phyloP scores from a whole-genome alignment of 2,113 vertebrate genomes.

The Perognathus longimembris region DNA sequence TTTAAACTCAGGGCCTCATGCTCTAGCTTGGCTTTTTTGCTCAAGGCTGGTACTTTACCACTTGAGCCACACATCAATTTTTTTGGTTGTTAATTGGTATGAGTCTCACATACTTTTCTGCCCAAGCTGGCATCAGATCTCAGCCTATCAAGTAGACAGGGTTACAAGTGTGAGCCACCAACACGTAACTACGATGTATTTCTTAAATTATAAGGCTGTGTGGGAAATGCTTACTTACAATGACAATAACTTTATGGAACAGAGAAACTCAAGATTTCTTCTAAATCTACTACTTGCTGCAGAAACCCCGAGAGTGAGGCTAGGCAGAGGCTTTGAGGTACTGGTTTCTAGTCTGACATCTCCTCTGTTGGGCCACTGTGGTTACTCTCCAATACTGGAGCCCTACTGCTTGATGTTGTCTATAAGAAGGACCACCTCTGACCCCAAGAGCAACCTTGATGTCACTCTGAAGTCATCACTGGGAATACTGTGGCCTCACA shows the following conservation, averaged over 20 bases:
- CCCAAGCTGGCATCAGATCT: too few relatives aligned
- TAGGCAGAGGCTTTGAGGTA: background rate
- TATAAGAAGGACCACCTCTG: too few relatives aligned
- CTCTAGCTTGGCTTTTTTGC: too few relatives aligned
- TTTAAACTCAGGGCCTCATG: too few relatives aligned
- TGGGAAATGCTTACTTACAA: background rate
- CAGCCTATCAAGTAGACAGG: too few relatives aligned
- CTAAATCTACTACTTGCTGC: fast-evolving
- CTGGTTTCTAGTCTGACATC: background rate
- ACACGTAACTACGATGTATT: too few relatives aligned
- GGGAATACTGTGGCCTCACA: too few relatives aligned
- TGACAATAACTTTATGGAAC: background rate
- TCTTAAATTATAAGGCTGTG: background rate
- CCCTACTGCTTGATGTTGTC: background rate
- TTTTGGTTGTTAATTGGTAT: too few relatives aligned
- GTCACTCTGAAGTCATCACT: background rate
- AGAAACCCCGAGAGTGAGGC: background rate
- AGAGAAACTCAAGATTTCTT: background rate
- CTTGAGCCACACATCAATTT: too few relatives aligned
- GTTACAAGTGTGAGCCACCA: too few relatives aligned
- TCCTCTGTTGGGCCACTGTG: fast-evolving
- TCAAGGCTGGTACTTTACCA: too few relatives aligned
- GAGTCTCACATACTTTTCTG: too few relatives aligned
- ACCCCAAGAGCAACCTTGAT: background rate
- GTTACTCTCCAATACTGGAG: fast-evolving